These are phyloP conservation scores for Cetonia aurata DNA, from an alignment of 2,888 invertebrate species.

Conservation along the genomic window DNA sequence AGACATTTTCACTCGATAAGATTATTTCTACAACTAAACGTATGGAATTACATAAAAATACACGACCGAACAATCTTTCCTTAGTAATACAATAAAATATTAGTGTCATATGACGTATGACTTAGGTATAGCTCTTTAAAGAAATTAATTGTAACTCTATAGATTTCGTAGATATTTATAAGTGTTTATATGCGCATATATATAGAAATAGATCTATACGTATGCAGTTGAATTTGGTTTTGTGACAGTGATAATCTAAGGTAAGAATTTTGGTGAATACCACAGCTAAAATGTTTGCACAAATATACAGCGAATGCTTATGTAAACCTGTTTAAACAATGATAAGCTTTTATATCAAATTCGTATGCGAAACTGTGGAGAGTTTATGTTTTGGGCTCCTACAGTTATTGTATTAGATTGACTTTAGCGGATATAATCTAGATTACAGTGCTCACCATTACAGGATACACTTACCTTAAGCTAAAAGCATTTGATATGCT, in stretches of 20 bases:
- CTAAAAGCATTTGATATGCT: too few relatives aligned
- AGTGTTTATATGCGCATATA: background rate
- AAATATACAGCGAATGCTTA: too few relatives aligned
- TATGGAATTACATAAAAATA: background rate
- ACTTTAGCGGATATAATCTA: too few relatives aligned
- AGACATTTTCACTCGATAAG: slow-evolving; percentile 13
- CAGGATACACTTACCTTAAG: too few relatives aligned
- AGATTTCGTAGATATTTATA: too few relatives aligned
- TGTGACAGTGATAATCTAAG: slow-evolving; percentile 13
- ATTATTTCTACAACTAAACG: background rate
- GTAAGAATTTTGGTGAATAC: slow-evolving; percentile 8
- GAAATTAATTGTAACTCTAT: slow-evolving; percentile 4
- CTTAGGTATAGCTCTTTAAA: slow-evolving; percentile 29
- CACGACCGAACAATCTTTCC: slow-evolving; percentile 18
- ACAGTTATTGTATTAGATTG: too few relatives aligned
- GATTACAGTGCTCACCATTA: too few relatives aligned
- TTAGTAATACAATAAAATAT: slow-evolving; percentile 21
- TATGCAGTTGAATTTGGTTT: slow-evolving; percentile 10
- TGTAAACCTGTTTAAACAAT: too few relatives aligned
- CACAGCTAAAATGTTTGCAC: background rate
- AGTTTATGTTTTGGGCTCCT: too few relatives aligned
- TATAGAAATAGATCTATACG: background rate
- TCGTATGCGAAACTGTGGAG: too few relatives aligned
- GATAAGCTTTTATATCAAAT: too few relatives aligned
- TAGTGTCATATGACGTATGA: slow-evolving; percentile 40